Percentiles rank a stretch among this genome's conserved stretches.
Evolutionary conservation across 2,113 vertebrate species (phyloP).

Genomic region (Entomyzon cyanotis): DNA sequence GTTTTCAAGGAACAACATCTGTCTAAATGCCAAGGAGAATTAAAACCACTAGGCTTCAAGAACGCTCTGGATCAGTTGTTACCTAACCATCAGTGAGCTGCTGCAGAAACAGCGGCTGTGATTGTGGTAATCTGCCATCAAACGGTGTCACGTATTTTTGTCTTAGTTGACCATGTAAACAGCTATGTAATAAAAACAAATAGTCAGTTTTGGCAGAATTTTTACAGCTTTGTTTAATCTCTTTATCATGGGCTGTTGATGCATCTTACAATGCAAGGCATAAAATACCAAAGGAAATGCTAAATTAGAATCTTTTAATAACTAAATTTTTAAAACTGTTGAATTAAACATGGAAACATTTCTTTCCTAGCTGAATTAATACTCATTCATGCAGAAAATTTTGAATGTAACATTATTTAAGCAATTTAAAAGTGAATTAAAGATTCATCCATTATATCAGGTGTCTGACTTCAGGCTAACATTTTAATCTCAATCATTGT

Average conservation of each 20-base stretch:
- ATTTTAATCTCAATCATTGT: constrained; percentile 43
- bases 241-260: not conserved
- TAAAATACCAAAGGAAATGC: constrained; percentile 34
- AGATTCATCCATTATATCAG: constrained; percentile 46
- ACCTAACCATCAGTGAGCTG: not conserved
- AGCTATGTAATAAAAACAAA: not conserved
- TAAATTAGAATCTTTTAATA: constrained; percentile 32
- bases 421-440: constrained; percentile 66
- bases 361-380: constrained; percentile 50
- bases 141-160: not conserved
- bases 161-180: not conserved
- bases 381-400: constrained; percentile 45
- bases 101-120: not conserved
- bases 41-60: not conserved
- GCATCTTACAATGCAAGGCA: not conserved
- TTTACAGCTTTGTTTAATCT: not conserved
- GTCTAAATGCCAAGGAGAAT: not conserved
- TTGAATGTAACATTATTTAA: constrained; percentile 53
- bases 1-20: not conserved
- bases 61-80: not conserved
- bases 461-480: constrained; percentile 58
- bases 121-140: not conserved
- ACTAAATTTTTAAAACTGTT: constrained; percentile 44
- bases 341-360: constrained; percentile 63
- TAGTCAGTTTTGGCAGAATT: not conserved